phyloP scores from a whole-genome alignment of 2,888 invertebrate species.

The Margaritifera margaritifera region DNA sequence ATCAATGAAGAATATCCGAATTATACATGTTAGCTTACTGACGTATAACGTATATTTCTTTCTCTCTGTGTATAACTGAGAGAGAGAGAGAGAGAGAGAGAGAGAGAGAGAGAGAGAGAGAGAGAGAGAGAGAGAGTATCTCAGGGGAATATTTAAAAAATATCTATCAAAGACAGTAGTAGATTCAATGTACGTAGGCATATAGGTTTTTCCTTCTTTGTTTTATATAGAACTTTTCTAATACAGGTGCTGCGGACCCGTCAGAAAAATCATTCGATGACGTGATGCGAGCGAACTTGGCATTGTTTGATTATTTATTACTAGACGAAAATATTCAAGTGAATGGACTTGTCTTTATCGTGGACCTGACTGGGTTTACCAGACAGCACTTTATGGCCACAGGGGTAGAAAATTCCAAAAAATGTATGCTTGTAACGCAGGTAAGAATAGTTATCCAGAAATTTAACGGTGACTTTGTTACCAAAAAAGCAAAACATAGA shows the following conservation, averaged over 20 bases:
- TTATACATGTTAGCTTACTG: too few relatives aligned
- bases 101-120: too few relatives aligned
- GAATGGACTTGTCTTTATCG: constrained; percentile 37
- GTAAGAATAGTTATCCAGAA: constrained; percentile 10
- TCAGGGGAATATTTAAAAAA: background rate
- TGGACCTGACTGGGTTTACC: constrained; percentile 38
- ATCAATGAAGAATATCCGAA: too few relatives aligned
- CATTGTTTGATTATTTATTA: constrained; percentile 37
- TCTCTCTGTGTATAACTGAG: too few relatives aligned
- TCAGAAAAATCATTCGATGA: constrained; percentile 42
- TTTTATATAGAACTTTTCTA: background rate
- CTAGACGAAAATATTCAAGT: constrained; percentile 44
- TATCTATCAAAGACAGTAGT: background rate
- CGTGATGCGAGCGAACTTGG: constrained; percentile 36
- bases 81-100: too few relatives aligned
- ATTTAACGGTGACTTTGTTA: too few relatives aligned
- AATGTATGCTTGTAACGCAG: constrained; percentile 40
- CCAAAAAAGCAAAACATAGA: too few relatives aligned
- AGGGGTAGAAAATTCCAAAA: constrained; percentile 36
- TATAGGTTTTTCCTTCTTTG: background rate
- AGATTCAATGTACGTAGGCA: background rate
- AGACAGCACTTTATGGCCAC: constrained; percentile 37
- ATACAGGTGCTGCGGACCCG: constrained; percentile 39
- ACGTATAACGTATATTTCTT: too few relatives aligned
- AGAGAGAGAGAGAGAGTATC: too few relatives aligned